Base-by-base conservation (phyloP, 2,797 vertebrate species). In the Acanthurus tractus region DNA sequence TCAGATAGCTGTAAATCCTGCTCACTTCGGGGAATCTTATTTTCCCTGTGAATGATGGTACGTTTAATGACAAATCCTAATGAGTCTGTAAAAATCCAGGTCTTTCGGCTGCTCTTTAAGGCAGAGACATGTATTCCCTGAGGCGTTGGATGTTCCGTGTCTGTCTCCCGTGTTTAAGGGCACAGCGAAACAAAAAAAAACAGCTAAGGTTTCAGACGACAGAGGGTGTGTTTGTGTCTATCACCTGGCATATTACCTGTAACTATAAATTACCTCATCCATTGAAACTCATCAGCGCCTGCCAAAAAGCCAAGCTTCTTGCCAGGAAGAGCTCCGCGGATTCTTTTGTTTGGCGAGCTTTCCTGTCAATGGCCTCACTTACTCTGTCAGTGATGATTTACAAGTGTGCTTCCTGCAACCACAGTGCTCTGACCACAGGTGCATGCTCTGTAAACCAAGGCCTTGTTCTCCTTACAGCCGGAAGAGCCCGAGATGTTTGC, bases 311-410 rank as follows among this genome's bases (percentile, higher is more conserved):
- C 9, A 62, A 54, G 62, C 62, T 53, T 8, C 7, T n/a, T 73
- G 63, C 76, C 78, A 83, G 63, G 72, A 72, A 76, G 54, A 70
- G 63, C 59, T 76, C 52, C 57, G 56, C 55, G 10, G 70, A 66
- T 61, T 73, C 49, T 83, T 87, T 84, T 83, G 66, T 83, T 84
- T 79, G 84, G 63, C 62, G 7, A 69, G 59, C 52, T 66, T 68
- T 86, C 53, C 76, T 81, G 79, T 91, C 58, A 82, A 50, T 82
- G 79, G 62, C 67, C 34, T 70, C 54, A 84, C 65, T 79, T 78
- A 84, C 63, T 66, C 64, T 85, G 76, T 79, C 76, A 67, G 78
- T 44, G 63, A 25, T 74, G 59, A 85, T 88, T 85, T 83, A 83
- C 29, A 34, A 34, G 29, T 34, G 29, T 81, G 46, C 57, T 59